Conservation (phyloP, 2,113 vertebrate genomes). For the Amphiprion ocellaris region DNA sequence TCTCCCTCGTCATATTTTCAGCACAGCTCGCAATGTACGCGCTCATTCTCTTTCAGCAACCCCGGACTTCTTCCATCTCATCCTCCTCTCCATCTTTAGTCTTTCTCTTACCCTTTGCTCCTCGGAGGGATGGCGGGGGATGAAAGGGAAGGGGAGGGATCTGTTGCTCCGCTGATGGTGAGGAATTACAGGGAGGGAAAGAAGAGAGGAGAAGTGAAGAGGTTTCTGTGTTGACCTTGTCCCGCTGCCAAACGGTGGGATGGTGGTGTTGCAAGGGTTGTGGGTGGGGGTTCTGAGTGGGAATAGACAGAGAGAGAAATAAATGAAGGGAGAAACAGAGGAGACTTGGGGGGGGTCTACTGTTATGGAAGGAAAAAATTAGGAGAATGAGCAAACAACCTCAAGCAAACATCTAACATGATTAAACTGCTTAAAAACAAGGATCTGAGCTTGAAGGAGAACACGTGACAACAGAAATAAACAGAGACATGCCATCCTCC, state of each 20-base stretch:
- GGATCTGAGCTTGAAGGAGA: neutral
- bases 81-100: constrained; percentile 29
- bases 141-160: constrained; percentile 22
- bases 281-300: constrained; percentile 34
- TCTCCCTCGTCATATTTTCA: constrained; percentile 21
- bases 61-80: constrained; percentile 30
- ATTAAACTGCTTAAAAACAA: neutral
- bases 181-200: constrained; percentile 54
- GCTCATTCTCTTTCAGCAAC: constrained; percentile 38
- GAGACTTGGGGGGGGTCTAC: neutral
- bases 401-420: neutral
- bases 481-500: no score
- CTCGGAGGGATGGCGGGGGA: constrained; percentile 30
- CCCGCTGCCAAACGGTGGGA: constrained; percentile 63
- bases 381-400: neutral
- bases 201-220: constrained; percentile 48
- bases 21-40: neutral
- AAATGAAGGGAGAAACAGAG: neutral
- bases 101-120: neutral
- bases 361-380: neutral
- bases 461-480: no score
- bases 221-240: constrained; percentile 72
- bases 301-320: constrained; percentile 15
- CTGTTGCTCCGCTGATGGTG: constrained; percentile 37
- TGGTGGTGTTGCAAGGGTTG: constrained; percentile 32